Evolutionary conservation across 92 coral and sea anemone genomes (phyloP).

Genomic region (Desmophyllum pertusum): DNA sequence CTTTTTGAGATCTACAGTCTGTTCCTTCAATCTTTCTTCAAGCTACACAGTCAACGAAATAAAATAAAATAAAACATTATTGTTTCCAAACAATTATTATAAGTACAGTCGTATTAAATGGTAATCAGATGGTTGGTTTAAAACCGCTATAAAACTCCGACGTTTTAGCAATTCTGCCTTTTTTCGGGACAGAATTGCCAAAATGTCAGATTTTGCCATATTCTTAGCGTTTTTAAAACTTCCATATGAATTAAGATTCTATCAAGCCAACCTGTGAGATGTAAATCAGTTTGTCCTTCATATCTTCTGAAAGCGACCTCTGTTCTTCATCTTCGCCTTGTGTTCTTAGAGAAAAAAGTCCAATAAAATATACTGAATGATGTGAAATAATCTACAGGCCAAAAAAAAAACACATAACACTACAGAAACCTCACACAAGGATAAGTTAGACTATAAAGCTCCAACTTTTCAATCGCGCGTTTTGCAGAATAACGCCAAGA

Average conservation of each 20-base stretch:
- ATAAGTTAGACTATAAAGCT: neutral
- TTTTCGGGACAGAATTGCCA: too few relatives aligned
- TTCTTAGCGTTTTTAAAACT: neutral
- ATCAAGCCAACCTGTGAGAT: conserved; percentile 30
- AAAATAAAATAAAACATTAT: too few relatives aligned
- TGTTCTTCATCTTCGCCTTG: conserved; percentile 17
- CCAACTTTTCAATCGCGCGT: neutral
- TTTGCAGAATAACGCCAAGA: neutral
- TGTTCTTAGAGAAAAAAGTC: neutral
- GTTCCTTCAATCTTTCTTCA: conserved; percentile 36
- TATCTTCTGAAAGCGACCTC: conserved; percentile 29
- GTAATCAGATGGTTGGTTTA: too few relatives aligned
- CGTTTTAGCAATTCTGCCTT: too few relatives aligned
- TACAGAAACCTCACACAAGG: neutral
- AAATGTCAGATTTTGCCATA: too few relatives aligned
- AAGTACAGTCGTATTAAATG: too few relatives aligned
- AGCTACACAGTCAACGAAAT: conserved; percentile 5
- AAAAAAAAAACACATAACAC: neutral
- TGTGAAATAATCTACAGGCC: too few relatives aligned
- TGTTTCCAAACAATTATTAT: too few relatives aligned
- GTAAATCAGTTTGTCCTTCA: conserved; percentile 48
- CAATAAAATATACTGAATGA: neutral
- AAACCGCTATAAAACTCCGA: too few relatives aligned
- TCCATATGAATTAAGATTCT: neutral
- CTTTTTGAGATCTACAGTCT: conserved; percentile 29